A percentile compares a stretch with the other conserved stretches of the same genome.
phyloP scores from a whole-genome alignment of 2,113 vertebrate species.

The Phalacrocorax carbo region DNA sequence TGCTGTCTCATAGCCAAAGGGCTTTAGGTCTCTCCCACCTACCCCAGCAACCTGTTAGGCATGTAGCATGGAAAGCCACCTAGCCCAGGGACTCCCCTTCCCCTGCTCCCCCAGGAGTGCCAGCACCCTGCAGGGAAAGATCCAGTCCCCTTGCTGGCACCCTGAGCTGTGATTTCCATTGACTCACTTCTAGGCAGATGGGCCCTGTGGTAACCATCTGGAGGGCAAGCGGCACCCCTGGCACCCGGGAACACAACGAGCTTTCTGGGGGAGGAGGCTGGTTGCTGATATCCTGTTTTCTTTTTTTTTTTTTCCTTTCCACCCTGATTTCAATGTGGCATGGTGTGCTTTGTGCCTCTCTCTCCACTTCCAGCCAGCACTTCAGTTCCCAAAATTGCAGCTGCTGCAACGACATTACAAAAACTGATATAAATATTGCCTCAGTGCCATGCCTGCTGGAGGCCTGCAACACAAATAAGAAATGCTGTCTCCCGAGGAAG shows the following conservation, averaged over 20 bases:
- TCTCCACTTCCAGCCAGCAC: neutral
- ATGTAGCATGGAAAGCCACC: neutral
- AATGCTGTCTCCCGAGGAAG: neutral
- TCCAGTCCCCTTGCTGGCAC: neutral
- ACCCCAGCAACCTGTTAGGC: neutral
- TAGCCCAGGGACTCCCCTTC: neutral
- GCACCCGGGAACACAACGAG: neutral
- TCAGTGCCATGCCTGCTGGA: constrained; percentile 8
- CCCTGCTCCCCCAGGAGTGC: neutral
- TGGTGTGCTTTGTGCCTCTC: neutral
- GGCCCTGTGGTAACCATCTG: neutral
- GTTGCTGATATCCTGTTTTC: neutral
- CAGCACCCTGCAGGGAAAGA: neutral
- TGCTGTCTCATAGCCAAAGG: neutral
- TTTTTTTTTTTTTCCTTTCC: accelerated
- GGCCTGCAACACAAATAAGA: constrained; percentile 23
- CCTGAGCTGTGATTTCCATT: neutral
- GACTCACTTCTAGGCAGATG: constrained; percentile 18
- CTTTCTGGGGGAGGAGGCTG: neutral
- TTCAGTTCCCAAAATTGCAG: constrained; percentile 33
- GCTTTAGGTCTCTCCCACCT: neutral
- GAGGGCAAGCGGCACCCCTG: neutral
- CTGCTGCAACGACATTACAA: neutral
- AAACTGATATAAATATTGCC: constrained; percentile 38
- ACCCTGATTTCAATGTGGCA: accelerated